These are phyloP conservation scores for Drosophila lacteicornis DNA, from an alignment of 1,140 invertebrate species.

Conservation along the genomic window DNA sequence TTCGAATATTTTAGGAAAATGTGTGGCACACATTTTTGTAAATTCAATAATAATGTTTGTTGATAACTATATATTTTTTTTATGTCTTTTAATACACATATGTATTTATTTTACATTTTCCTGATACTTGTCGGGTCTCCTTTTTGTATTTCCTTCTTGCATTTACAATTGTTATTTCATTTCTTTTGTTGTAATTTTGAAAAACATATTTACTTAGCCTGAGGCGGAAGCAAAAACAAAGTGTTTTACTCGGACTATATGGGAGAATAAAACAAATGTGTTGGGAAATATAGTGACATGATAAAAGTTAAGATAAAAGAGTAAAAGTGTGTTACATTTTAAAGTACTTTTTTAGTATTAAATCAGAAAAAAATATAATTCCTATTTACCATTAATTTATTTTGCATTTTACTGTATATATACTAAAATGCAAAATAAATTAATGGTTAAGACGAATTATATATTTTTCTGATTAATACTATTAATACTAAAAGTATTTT, in stretches of 20 bases:
- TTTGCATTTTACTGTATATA: too few species aligned
- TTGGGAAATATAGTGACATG: background rate
- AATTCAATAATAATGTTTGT: conserved; percentile 12
- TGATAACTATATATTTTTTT: background rate
- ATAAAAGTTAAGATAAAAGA: too few species aligned
- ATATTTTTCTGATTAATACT: too few species aligned
- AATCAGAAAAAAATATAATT: too few species aligned
- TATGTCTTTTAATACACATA: conserved; percentile 1
- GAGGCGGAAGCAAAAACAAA: conserved; percentile 2
- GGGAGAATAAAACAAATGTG: background rate
- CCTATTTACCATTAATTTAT: too few species aligned
- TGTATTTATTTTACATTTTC: conserved; percentile 7
- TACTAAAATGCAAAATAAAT: too few species aligned
- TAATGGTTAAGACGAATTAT: too few species aligned
- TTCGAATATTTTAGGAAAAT: conserved; percentile 14
- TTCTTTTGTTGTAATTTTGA: conserved; percentile 16
- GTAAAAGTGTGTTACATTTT: too few species aligned
- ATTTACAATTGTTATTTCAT: conserved; percentile 3
- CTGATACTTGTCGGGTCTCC: background rate
- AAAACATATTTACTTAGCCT: conserved; percentile 29
- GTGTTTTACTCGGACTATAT: background rate
- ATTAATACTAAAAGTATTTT: too few species aligned
- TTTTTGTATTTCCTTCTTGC: conserved; percentile 1
- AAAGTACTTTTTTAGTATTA: too few species aligned
- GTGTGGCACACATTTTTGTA: conserved; percentile 2